These are phyloP conservation scores for Acleris holmiana DNA, from an alignment of 2,888 invertebrate species.

Conservation along the genomic window DNA sequence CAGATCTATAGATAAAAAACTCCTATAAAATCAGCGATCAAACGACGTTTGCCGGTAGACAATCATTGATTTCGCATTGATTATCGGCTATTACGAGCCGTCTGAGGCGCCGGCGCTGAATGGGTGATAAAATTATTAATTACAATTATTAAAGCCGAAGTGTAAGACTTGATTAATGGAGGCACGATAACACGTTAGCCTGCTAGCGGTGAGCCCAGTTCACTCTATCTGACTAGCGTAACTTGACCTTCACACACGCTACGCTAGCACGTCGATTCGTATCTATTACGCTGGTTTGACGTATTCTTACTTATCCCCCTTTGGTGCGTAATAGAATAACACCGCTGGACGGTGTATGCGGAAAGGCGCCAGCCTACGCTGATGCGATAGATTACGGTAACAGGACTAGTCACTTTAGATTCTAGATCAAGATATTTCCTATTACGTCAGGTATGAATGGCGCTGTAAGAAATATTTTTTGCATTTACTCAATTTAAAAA, in stretches of 20 bases:
- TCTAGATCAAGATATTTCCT: constrained; percentile 6
- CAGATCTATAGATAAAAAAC: not conserved
- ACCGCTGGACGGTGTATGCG: constrained; percentile 7
- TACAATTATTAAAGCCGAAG: constrained; percentile 37
- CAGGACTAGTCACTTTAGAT: constrained; percentile 20
- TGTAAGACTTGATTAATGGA: constrained; percentile 36
- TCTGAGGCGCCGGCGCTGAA: constrained; percentile 26
- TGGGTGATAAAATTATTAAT: constrained; percentile 40
- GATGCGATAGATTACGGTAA: constrained; percentile 17
- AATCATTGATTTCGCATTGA: constrained; percentile 31
- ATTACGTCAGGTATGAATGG: not conserved
- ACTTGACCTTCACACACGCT: too few species aligned
- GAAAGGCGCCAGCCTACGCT: constrained; percentile 23
- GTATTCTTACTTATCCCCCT: too few species aligned
- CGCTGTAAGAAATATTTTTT: not conserved
- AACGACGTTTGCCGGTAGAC: constrained; percentile 15
- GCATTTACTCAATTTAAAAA: too few species aligned
- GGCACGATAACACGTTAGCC: constrained; percentile 28
- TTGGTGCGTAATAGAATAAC: not conserved
- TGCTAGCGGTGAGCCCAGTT: not conserved
- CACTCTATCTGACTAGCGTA: too few species aligned
- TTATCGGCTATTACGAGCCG: constrained; percentile 24
- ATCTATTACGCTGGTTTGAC: too few species aligned
- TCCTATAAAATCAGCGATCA: constrained; percentile 13
- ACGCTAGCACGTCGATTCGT: too few species aligned